These are phyloP conservation scores for Agrotis segetum DNA, from an alignment of 2,888 invertebrate species.

Conservation along the genomic window DNA sequence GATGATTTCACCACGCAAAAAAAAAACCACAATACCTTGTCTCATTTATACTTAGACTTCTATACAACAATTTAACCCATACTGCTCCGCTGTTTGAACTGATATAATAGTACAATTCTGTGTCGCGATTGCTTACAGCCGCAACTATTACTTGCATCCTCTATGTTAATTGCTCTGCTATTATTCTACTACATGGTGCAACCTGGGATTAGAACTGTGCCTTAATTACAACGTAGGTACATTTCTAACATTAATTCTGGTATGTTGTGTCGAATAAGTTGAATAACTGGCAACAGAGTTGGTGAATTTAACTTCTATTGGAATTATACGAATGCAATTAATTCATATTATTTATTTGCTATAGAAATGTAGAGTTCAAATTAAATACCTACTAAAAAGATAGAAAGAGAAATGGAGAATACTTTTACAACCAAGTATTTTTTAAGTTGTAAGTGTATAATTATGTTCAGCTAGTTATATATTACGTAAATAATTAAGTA, in stretches of 20 bases:
- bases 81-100: slow-evolving; percentile 25
- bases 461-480: too few species aligned
- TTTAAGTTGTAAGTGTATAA: too few species aligned
- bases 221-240: slow-evolving; percentile 21
- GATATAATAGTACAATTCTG: slow-evolving; percentile 36
- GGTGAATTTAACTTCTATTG: neutral
- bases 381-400: too few species aligned
- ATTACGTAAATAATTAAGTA: too few species aligned
- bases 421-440: too few species aligned
- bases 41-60: slow-evolving; percentile 16
- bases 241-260: slow-evolving; percentile 2
- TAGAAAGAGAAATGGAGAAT: too few species aligned
- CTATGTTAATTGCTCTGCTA: slow-evolving; percentile 24
- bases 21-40: neutral
- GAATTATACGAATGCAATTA: neutral
- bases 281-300: neutral
- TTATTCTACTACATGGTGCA: slow-evolving; percentile 32
- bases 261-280: neutral
- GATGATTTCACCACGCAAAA: too few species aligned
- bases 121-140: slow-evolving; percentile 46
- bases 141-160: slow-evolving; percentile 40
- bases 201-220: slow-evolving; percentile 22
- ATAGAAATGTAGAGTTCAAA: too few species aligned
- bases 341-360: too few species aligned
- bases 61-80: slow-evolving; percentile 18